phyloP scores from a whole-genome alignment of 2,113 vertebrate species.

The Platichthys stellatus region DNA sequence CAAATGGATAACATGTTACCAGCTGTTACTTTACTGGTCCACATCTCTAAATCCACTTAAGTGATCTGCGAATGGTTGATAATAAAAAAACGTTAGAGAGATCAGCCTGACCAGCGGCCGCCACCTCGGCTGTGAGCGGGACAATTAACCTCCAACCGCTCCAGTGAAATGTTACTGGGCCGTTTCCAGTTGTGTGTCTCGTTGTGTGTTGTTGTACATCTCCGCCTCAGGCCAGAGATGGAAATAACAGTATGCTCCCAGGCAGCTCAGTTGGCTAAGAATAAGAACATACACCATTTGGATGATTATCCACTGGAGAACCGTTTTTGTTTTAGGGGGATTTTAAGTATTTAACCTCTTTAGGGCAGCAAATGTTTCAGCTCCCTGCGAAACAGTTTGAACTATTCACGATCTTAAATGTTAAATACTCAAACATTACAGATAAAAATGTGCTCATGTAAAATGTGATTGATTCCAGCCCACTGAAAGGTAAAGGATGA shows the following conservation, averaged over 20 bases:
- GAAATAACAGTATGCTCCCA: slow-evolving; percentile 45
- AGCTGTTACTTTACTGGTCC: slow-evolving; percentile 3
- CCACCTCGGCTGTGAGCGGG: slow-evolving; percentile 10
- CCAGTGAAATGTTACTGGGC: slow-evolving; percentile 33
- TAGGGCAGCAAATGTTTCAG: neutral
- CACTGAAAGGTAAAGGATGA: no score
- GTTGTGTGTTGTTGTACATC: slow-evolving; percentile 1
- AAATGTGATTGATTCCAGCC: no score
- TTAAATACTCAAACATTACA: no score
- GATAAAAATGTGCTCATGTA: no score
- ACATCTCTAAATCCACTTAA: neutral
- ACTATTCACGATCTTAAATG: no score
- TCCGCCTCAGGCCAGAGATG: slow-evolving; percentile 42
- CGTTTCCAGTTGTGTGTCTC: slow-evolving; percentile 23
- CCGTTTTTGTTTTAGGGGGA: neutral
- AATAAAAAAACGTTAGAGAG: slow-evolving; percentile 22
- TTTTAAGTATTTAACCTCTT: neutral
- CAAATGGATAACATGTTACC: slow-evolving; percentile 8
- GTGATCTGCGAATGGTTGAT: neutral
- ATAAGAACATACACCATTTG: slow-evolving; percentile 8
- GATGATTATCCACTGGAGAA: slow-evolving; percentile 3
- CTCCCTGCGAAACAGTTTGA: neutral
- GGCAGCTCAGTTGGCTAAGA: slow-evolving; percentile 15
- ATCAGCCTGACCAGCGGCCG: slow-evolving; percentile 31
- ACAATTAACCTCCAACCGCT: slow-evolving; percentile 61